Evolutionary conservation across 2,113 vertebrate species (phyloP), one percentile per base, ranked within the genome.

Genomic region (Asarcornis scutulata): DNA sequence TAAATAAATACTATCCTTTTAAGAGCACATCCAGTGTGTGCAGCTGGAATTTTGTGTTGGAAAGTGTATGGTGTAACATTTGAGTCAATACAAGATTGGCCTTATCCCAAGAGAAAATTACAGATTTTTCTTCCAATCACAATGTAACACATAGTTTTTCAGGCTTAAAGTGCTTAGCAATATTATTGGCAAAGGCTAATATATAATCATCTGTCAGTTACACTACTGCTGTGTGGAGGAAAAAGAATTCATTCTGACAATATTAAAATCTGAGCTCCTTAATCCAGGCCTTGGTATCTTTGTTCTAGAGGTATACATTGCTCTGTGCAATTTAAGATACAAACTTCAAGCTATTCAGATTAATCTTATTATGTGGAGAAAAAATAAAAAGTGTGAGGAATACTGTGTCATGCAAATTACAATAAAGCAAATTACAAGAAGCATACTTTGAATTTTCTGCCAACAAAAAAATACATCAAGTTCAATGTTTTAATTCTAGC

Each of bases 141-240:
- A 95, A 86, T 82, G 82, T 91, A 97, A 95, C 96, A 89, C 82
- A 72, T 42, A 96, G 78, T 97, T 97, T 97, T 71, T 91, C 93
- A 93, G 85, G 62, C 84, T 92, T 86, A 83, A 97, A 97, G 84
- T 73, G 60, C 48, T 87, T 95, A 95, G 87, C 68, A 86, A 96
- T 96, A 94, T 94, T 93, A 95, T 94, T 97, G 97, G 96, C 97
- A 97, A 73, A 93, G 74, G 38, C 27, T 90, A 52, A 91, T 93
- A 81, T 91, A 73, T 95, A 98, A 98, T 98, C 95, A 97, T 95
- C 77, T 97, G 95, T 95, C 96, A 97, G 97, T 97, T 97, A 97
- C 94, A 94, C 94, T 91, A 89, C 86, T 86, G 58, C 95, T 95
- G 78, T 83, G 86, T 90, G 69, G 13, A 38, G 46, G 80, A 82